Base-by-base conservation (phyloP, 2,113 vertebrate species). In the Apteryx owenii region DNA sequence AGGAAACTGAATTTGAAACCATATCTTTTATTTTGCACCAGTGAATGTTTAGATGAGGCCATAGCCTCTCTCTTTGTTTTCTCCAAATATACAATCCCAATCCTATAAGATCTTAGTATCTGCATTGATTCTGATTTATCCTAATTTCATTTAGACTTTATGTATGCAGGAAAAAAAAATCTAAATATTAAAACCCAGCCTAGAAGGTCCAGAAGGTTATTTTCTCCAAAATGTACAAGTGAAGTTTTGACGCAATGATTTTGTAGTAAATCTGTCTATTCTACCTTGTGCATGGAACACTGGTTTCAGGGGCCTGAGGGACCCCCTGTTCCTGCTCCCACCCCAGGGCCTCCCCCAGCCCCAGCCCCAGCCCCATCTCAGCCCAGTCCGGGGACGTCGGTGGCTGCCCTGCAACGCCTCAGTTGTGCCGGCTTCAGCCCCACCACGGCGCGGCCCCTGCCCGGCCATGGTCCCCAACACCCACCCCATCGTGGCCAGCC, bases 281-380 rank as follows among this genome's bases (percentile, higher is more conserved):
- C 9, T 44, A 26, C 22, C 10, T 71, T 29, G 10, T 54, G 10
- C 20, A 21, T 14, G 26, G 28, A 77, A 38, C 12, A 51, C 11
- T 77, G 14, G 12, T 65, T 20, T 54, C 54, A 65, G 31, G 28
- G 12, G 7, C 36, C 18, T 1, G 2, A 36, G n/a, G 29, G 7
- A n/a, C 48, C 26, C 18, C 18, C 18, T 46, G 18, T 12, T 33
- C 44, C 66, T 68, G 15, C 16, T 17, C 14, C 23, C 25, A 1
- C 5, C 5, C 10, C 3, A 6, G 4, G 12, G 25, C 6, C 58
- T 3, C 5, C 36, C 42, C 11, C 6, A 10, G 5, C n/a, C 31
- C n/a, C 19, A 17, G 33, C 42, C 13, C 14, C 44, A 46, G 54
- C 8, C 4, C n/a, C 18, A 16, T 22, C 20, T 29, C 14, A 36